Base-by-base conservation (phyloP, 1,140 invertebrate species). In the Muscidifurax raptorellus region DNA sequence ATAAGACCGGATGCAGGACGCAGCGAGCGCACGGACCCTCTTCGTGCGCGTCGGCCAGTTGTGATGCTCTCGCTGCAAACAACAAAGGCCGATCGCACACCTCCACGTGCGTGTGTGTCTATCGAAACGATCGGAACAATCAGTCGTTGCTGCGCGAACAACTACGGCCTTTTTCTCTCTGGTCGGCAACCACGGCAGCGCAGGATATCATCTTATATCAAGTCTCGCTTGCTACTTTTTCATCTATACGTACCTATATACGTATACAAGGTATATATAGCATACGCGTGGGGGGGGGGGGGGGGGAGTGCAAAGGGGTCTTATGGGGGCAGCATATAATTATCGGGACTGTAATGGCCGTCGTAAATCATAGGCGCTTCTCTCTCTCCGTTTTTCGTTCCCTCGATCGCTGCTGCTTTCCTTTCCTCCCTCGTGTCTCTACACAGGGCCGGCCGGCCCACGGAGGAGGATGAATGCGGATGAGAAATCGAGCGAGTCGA, bases 321-420 rank as follows among this genome's bases (percentile, higher is more conserved):
- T 78, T 83, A 71, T 59, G 67, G 90, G 52, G 90, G 87, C 90
- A 92, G 90, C 91, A 93, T 93, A 93, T 93, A 93, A 93, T 93
- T 93, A 93, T 92, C 91, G 87, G 86, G 86, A 89, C 90, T 87
- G 89, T 93, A 93, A 93, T 93, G 91, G 91, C 88, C 32, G 89
- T 85, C 89, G 92, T 93, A 93, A 93, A 92, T 93, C 92, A 93
- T 93, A 92, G 92, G 92, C 89, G 22, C 89, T 88, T 88, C 84
- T 81, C 82, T 83, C 80, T 88, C 88, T 83, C 78, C 66, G 12
- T 30, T 86, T 86, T 82, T 86, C 80, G 52, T 59, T 59, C 80
- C 66, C 27, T 69, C 66, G 27, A 18, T n/a, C 25, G n/a, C n/a
- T 22, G 67, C n/a, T 9, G 67, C 67, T 69, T 69, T 69, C 25